Percentiles rank a stretch among this genome's conserved stretches.
phyloP scores from a whole-genome alignment of 2,113 vertebrate species.

The Sphaerodactylus townsendi region DNA sequence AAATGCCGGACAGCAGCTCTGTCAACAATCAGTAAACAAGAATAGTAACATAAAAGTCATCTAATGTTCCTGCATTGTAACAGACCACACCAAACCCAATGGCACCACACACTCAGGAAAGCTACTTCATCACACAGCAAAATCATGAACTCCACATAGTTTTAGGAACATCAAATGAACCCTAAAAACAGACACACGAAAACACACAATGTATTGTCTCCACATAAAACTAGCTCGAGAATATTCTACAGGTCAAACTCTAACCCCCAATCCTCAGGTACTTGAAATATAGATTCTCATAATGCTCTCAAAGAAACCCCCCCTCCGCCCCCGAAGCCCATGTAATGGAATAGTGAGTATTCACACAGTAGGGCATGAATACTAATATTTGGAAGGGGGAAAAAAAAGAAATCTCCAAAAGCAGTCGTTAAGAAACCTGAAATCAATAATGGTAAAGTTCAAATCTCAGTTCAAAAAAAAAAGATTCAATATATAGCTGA shows the following conservation, averaged over 20 bases:
- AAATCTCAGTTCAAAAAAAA: neutral
- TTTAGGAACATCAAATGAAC: neutral
- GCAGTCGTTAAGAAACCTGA: neutral
- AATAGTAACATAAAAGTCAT: neutral
- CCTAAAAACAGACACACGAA: neutral
- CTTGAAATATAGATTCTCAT: neutral
- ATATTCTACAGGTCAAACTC: neutral
- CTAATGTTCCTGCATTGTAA: neutral
- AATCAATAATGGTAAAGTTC: neutral
- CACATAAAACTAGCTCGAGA: too few species aligned
- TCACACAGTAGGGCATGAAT: neutral
- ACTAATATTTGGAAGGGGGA: neutral
- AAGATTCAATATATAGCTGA: neutral
- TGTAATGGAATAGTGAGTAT: neutral
- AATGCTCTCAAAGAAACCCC: neutral
- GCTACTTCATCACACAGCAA: neutral
- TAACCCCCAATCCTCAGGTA: too few species aligned
- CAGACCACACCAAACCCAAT: neutral
- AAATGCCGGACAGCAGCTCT: neutral
- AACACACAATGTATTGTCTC: neutral
- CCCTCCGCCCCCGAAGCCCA: too few species aligned
- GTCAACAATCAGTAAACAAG: too few species aligned
- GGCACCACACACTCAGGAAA: neutral
- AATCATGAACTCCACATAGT: neutral
- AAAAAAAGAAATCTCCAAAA: neutral